Evolutionary conservation across 2,888 invertebrate genomes (phyloP), one percentile per base, ranked within the genome.

Genomic region (Ephialtes manifestator): DNA sequence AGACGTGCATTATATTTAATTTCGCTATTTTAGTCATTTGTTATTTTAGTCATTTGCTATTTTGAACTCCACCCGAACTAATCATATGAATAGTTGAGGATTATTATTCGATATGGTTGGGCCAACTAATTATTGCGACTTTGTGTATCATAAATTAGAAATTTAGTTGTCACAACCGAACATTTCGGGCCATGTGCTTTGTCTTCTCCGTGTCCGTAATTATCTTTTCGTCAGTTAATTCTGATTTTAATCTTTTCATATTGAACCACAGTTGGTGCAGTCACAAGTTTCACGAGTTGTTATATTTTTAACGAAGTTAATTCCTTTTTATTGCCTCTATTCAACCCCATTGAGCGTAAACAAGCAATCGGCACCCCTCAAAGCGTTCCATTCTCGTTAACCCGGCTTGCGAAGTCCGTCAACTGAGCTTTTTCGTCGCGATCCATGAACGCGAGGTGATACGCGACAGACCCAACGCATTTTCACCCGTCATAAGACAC

Each of bases 361-460:
- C 76, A n/a, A n/a, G 79, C 55, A 77, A 85, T 86, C 89, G 89
- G 89, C 87, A 84, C 87, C 87, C 74, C 81, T 84, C 87, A 89
- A 90, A 91, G 89, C 91, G 87, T 89, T 89, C 89, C 90, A 81
- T 82, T 84, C 80, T 84, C 85, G 85, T 85, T 85, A 80, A 67
- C 4, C 20, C 65, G 65, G 39, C 43, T 65, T 28, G n/a, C 70
- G 20, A 65, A 65, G 70, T 15, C 15, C 7, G n/a, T 8, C 65
- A 39, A 39, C 65, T 58, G 65, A 67, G 11, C 55, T 80, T 85
- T 80, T 85, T 81, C 65, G 68, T 74, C 71, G 74, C 81, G 81
- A 85, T 76, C 76, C 80, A 53, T 46, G 58, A 20, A 18, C 20
- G 60, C 74, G 81, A 81, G 81, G 84, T 81, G 84, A 85, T 85